Base-by-base conservation (phyloP, 2,888 invertebrate genomes). In the Gibbula magus region DNA sequence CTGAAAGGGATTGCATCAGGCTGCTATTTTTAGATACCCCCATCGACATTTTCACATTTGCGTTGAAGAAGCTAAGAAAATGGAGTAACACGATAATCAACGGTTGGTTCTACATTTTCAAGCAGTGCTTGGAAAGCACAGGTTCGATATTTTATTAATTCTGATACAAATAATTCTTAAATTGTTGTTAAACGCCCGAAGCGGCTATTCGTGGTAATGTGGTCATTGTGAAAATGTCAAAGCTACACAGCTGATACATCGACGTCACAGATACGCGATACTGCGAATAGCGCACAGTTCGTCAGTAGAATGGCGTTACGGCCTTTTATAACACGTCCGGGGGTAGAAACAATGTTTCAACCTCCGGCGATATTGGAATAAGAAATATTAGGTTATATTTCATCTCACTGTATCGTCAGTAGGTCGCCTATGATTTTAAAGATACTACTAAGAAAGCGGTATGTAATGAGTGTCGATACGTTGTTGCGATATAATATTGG, bases 1-100 rank as follows among this genome's bases (percentile, higher is more conserved):
- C 25, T 25, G 54, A 51, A 61, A 79, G 77, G 70, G 67, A 76
- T 79, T 79, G 79, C 79, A 76, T 66, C 75, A 79, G 39, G 53
- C 39, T 74, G 52, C 73, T 52, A 74, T 29, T 29, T 61, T 61
- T 61, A 61, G 61, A 61, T n/a, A 61, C 25, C 29, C 25, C 29
- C 61, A 13, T 29, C 61, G 61, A 61, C 61, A 61, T 61, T 61
- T 61, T 61, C 25, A 25, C 61, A 61, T 61, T 61, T 61, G 61
- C 29, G 61, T 61, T 22, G 61, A 61, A 25, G 61, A 61, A 61
- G 61, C 25, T 29, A 29, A 61, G 29, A 29, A 61, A 61, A 61
- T 61, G 61, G 61, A 61, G 61, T 61, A 61, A 61, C 29, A 29
- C 22, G 29, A 25, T 18, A 22, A 25, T 61, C 61, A 4, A 61